phyloP scores from a whole-genome alignment of 2,888 invertebrate genomes.

The Cristatella mucedo region DNA sequence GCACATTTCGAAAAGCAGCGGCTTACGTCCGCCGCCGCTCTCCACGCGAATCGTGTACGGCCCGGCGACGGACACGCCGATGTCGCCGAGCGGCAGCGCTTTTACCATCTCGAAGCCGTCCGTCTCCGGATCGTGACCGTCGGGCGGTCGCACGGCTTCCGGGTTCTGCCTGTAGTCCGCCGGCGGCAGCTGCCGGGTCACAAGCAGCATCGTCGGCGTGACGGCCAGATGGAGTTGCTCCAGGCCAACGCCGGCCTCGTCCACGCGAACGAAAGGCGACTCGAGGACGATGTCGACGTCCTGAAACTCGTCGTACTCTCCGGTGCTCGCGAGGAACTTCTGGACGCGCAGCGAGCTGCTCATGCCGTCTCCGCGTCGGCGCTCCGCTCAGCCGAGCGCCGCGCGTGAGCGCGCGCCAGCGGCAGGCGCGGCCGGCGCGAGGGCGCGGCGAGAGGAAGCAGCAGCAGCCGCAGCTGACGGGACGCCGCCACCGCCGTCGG shows the following conservation, averaged over 20 bases:
- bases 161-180: not conserved
- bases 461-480: no score
- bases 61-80: not conserved
- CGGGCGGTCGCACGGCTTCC: not conserved
- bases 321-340: constrained; percentile 5
- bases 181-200: not conserved
- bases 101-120: constrained; percentile 4
- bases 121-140: not conserved
- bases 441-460: no score
- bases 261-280: constrained; percentile 1
- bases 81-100: not conserved
- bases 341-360: constrained; percentile 2
- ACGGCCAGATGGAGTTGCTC: constrained; percentile 1
- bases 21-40: no score
- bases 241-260: not conserved
- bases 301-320: constrained; percentile 6
- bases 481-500: no score
- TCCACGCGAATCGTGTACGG: not conserved
- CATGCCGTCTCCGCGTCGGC: no score
- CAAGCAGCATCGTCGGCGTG: constrained; percentile 2
- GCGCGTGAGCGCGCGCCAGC: no score
- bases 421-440: no score
- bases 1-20: no score
- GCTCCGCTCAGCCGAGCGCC: no score
- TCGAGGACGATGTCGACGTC: constrained; percentile 5